phyloP scores from a whole-genome alignment of 1,140 invertebrate genomes.

The Neoseiulus cucumeris region DNA sequence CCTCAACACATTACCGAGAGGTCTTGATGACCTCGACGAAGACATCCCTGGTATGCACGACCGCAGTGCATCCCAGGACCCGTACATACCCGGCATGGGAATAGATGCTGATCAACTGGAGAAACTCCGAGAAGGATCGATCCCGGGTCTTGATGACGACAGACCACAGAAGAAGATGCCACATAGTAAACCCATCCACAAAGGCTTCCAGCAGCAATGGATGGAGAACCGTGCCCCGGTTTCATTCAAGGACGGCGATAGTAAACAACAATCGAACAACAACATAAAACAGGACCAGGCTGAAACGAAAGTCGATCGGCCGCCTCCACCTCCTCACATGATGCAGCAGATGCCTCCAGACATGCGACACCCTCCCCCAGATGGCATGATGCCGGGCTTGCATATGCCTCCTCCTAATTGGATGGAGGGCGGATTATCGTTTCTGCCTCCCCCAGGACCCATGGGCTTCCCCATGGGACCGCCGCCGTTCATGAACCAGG shows the following conservation, averaged over 20 bases:
- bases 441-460: too few species aligned
- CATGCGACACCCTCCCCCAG: too few species aligned
- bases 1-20: conserved; percentile 67
- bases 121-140: conserved; percentile 42
- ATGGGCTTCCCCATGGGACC: too few species aligned
- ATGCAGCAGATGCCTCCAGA: too few species aligned
- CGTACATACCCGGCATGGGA: conserved; percentile 75
- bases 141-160: conserved; percentile 18
- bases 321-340: too few species aligned
- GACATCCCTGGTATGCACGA: conserved; percentile 39
- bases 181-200: conserved; percentile 82
- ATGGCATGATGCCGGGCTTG: too few species aligned
- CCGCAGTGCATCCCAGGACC: conserved; percentile 29
- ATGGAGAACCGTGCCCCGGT: conserved; percentile 41
- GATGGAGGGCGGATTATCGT: too few species aligned
- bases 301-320: too few species aligned
- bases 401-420: too few species aligned
- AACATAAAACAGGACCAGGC: too few species aligned
- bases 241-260: not conserved
- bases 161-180: conserved; percentile 36
- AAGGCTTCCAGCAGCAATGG: conserved; percentile 89
- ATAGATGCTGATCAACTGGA: conserved; percentile 47
- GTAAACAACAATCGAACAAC: too few species aligned
- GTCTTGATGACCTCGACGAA: conserved; percentile 42
- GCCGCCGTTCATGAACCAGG: too few species aligned